These are phyloP conservation scores for Scomberomorus guttatus DNA, from an alignment of 2,797 vertebrate genomes.

Conservation along the genomic window DNA sequence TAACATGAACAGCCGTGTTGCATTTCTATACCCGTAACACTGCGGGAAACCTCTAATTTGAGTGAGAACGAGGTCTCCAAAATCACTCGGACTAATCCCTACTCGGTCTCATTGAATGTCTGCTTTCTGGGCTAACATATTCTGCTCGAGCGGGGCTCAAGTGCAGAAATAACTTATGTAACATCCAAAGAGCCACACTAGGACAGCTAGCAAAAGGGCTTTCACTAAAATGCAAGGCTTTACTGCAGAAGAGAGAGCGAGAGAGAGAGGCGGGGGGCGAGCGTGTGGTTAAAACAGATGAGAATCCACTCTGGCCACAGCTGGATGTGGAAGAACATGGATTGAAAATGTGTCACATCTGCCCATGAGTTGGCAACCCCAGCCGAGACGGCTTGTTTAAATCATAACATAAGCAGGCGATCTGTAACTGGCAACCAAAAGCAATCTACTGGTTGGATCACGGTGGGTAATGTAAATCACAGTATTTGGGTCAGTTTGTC, in stretches of 20 bases:
- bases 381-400: slow-evolving; percentile 53
- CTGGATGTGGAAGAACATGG: slow-evolving; percentile 69
- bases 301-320: slow-evolving; percentile 63
- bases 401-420: slow-evolving; percentile 64
- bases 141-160: slow-evolving; percentile 40
- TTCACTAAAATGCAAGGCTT: slow-evolving; percentile 55
- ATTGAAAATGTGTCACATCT: slow-evolving; percentile 73
- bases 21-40: slow-evolving; percentile 10
- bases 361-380: slow-evolving; percentile 51
- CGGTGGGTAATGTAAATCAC: slow-evolving; percentile 48
- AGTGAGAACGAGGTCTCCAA: slow-evolving; percentile 41
- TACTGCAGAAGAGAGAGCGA: slow-evolving; percentile 12
- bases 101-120: slow-evolving; percentile 51
- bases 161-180: slow-evolving; percentile 69
- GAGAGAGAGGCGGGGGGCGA: background rate
- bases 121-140: slow-evolving; percentile 27
- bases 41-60: slow-evolving; percentile 59
- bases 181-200: slow-evolving; percentile 63
- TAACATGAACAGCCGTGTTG: slow-evolving; percentile 29
- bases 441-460: slow-evolving; percentile 64
- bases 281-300: slow-evolving; percentile 58
- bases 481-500: slow-evolving; percentile 70
- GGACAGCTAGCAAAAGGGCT: slow-evolving; percentile 49
- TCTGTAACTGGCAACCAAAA: slow-evolving; percentile 60
- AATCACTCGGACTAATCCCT: slow-evolving; percentile 61